Base-by-base conservation (phyloP, 2,888 invertebrate genomes). In the Pherbina coryleti region DNA sequence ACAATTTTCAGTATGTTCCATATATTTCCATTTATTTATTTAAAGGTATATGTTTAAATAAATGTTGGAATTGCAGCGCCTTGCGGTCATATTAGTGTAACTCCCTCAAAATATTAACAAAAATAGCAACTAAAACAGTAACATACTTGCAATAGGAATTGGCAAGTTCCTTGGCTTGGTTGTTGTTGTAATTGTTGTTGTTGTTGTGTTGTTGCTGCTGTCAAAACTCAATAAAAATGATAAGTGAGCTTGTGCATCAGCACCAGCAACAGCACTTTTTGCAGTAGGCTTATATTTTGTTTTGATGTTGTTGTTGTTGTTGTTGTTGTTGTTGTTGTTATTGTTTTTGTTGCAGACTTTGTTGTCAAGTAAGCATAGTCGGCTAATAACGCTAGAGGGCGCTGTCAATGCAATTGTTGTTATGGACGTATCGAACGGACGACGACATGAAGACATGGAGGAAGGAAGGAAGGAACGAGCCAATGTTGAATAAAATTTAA, bases 221-320 rank as follows among this genome's bases (percentile, higher is more conserved):
- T 80, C 78, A 79, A 74, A 66, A 76, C 64, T 80, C 79, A 79
- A 80, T 79, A 81, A 80, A 79, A 81, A 83, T 83, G 81, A 83
- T 83, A 82, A 81, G 82, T 82, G 80, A 78, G 77, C 74, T 53
- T 49, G 34, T 51, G 75, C 66, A 67, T 53, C 51, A 74, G 28
- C 53, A 51, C 9, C 28, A 22, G 49, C 60, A 37, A 44, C 22
- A 22, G n/a, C 44, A 28, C 9, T 37, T 44, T 14, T 7, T n/a
- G 67, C 49, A 17, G 49, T 49, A 67, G 31, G 7, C 25, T 9
- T 44, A 67, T 49, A 67, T 44, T 14, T 53, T 70, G 55, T 51
- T 70, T 53, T n/a, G 19, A 31, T 44, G 1, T 73, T 74, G 62
- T 51, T 53, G 25, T 51, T 74, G 64, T 53, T 53, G 51, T 31